Evolutionary conservation across 2,888 invertebrate species (phyloP).

Genomic region (Siphonodentalium dalli): DNA sequence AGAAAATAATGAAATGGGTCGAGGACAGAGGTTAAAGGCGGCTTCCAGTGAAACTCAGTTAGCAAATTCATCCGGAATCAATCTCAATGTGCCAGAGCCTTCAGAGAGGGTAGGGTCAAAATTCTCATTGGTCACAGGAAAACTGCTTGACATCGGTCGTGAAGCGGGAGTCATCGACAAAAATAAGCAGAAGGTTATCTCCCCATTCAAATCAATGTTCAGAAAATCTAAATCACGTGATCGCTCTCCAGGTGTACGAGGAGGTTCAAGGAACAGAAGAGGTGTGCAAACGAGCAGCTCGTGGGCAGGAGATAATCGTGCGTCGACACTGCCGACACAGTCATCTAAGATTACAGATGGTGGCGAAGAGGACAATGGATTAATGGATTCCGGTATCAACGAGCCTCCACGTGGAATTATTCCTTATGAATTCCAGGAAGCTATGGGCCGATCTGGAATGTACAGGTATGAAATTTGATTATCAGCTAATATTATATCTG

Average conservation of each 20-base stretch:
- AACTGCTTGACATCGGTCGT: conserved; percentile 34
- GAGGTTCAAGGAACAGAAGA: conserved; percentile 24
- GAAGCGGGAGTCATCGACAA: conserved; percentile 31
- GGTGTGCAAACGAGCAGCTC: conserved; percentile 3
- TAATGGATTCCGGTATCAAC: conserved; percentile 34
- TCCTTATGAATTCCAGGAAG: conserved; percentile 57
- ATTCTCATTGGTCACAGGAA: conserved; percentile 57
- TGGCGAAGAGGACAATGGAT: conserved; percentile 29
- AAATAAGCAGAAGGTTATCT: conserved; percentile 68
- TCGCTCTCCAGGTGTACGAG: conserved; percentile 35
- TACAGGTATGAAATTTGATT: conserved; percentile 37
- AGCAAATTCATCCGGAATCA: conserved; percentile 39
- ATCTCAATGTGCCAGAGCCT: conserved; percentile 73
- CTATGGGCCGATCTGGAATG: conserved; percentile 35
- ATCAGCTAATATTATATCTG: too few relatives aligned
- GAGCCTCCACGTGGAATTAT: conserved; percentile 48
- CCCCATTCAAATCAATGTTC: conserved; percentile 81
- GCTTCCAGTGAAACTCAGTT: conserved; percentile 55
- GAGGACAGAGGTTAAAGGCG: conserved; percentile 38
- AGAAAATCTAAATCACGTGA: conserved; percentile 67
- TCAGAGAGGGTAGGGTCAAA: conserved; percentile 57
- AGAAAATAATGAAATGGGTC: conserved; percentile 43
- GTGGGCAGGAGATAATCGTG: conserved; percentile 9
- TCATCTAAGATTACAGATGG: conserved; percentile 35
- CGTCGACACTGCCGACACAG: conserved; percentile 32